A percentile compares a stretch with the other conserved stretches of the same genome.
Evolutionary conservation across 1,140 invertebrate genomes (phyloP).

Genomic region (Tetragonula clypearis): DNA sequence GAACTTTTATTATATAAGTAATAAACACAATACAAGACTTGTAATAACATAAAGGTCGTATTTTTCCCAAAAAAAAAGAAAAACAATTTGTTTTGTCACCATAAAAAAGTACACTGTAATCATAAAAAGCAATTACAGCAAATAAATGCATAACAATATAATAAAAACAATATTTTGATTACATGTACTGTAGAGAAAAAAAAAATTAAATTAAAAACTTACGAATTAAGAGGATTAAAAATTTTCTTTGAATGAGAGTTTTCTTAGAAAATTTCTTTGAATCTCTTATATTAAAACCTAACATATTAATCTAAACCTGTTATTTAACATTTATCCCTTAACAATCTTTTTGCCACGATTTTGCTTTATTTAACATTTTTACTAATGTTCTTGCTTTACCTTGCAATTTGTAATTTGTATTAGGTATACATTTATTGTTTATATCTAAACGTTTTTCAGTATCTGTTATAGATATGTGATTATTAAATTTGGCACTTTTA

Average conservation of each 20-base stretch:
- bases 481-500: neutral
- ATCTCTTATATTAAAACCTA: too few relatives aligned
- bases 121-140: neutral
- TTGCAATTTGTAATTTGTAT: neutral
- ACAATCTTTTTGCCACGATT: neutral
- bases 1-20: constrained; percentile 43
- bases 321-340: neutral
- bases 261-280: neutral
- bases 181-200: neutral
- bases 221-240: neutral
- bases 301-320: neutral
- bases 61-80: constrained; percentile 58
- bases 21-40: constrained; percentile 4
- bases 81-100: neutral
- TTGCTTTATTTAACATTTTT: constrained; percentile 19
- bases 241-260: neutral
- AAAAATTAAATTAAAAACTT: neutral
- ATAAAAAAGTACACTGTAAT: neutral
- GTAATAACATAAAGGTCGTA: constrained; percentile 57
- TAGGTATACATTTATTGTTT: neutral
- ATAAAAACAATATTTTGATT: neutral
- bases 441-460: neutral
- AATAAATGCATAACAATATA: neutral
- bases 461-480: neutral
- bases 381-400: constrained; percentile 3